These are phyloP conservation scores for Apodemus agrarius DNA, from an alignment of 2,797 vertebrate genomes.

Conservation along the genomic window DNA sequence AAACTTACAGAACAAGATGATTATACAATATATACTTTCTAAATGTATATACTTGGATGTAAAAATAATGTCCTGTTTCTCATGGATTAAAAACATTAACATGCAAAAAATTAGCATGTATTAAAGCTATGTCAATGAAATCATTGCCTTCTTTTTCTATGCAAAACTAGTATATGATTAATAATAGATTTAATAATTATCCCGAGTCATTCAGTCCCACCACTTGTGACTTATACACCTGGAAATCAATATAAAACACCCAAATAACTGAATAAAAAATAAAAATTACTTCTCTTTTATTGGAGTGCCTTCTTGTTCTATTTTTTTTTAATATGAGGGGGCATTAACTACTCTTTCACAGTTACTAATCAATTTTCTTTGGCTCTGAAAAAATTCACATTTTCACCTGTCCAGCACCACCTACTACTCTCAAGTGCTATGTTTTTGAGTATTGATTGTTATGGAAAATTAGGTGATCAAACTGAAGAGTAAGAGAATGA, in stretches of 20 bases:
- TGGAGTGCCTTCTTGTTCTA: not conserved
- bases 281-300: not conserved
- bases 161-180: slow-evolving; percentile 17
- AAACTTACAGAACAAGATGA: slow-evolving; percentile 23
- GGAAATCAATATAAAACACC: slow-evolving; percentile 21
- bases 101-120: not conserved
- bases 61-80: not conserved
- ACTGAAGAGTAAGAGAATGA: not conserved
- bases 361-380: not conserved
- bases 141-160: not conserved
- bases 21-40: slow-evolving; percentile 8
- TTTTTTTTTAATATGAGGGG: not conserved
- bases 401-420: not conserved
- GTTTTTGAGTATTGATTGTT: not conserved
- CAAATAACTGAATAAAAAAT: not conserved
- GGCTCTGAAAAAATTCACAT: not conserved
- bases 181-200: not conserved
- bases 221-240: not conserved
- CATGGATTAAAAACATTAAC: not conserved
- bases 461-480: not conserved
- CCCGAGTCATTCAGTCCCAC: not conserved
- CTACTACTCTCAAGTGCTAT: not conserved
- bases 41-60: not conserved
- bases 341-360: not conserved
- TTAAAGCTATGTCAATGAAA: not conserved